These are phyloP conservation scores for Solea senegalensis DNA, from an alignment of 2,113 vertebrate species.

Conservation along the genomic window DNA sequence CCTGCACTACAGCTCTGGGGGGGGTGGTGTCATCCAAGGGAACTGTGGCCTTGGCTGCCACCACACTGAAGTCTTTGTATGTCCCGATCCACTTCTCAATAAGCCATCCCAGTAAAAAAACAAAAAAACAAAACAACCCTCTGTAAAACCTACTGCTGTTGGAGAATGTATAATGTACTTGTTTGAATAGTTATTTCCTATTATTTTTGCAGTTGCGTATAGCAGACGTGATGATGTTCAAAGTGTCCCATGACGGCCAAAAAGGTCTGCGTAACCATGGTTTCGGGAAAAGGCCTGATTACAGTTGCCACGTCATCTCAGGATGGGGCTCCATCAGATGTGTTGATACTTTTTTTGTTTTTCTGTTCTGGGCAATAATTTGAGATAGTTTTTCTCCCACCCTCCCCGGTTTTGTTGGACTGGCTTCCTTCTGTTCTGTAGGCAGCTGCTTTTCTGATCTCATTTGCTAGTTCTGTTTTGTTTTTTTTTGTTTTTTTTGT, in stretches of 20 bases:
- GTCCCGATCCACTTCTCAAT: constrained; percentile 58
- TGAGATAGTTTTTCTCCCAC: constrained; percentile 60
- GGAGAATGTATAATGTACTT: constrained; percentile 78
- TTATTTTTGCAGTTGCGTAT: constrained; percentile 59
- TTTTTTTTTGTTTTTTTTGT: constrained; percentile 70
- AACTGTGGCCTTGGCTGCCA: constrained; percentile 63
- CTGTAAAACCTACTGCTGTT: constrained; percentile 73
- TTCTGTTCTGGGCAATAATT: constrained; percentile 76
- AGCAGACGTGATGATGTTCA: constrained; percentile 65
- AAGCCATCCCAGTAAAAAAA: constrained; percentile 71
- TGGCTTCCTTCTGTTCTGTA: constrained; percentile 86
- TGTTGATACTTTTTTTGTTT: constrained; percentile 59
- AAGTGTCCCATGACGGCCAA: constrained; percentile 67
- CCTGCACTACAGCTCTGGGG: constrained; percentile 61
- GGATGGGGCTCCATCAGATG: constrained; percentile 68
- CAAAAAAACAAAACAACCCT: neutral
- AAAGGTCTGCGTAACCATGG: constrained; percentile 50
- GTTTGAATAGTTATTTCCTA: constrained; percentile 70
- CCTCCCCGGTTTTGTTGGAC: constrained; percentile 66
- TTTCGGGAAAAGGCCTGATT: constrained; percentile 25
- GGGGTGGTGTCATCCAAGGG: constrained; percentile 63
- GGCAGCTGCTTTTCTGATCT: constrained; percentile 86
- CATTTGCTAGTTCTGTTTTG: constrained; percentile 66
- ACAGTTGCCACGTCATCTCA: constrained; percentile 44
- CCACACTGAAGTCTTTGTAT: constrained; percentile 59